These are phyloP conservation scores for Drosophila teissieri DNA, from an alignment of 1,140 invertebrate genomes.

Conservation along the genomic window DNA sequence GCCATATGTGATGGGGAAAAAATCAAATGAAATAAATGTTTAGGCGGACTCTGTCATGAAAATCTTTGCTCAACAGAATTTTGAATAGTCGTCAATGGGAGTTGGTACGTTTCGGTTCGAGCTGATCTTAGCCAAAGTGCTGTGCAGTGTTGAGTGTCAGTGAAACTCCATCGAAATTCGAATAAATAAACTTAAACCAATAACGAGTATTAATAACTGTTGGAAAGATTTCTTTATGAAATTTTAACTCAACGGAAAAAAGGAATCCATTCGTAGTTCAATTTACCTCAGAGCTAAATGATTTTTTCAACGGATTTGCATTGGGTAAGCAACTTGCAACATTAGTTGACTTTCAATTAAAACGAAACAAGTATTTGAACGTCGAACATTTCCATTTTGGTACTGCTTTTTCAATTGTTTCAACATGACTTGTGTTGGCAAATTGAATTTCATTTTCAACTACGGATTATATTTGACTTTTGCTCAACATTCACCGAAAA, in stretches of 20 bases:
- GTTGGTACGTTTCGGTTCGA: conserved; percentile 61
- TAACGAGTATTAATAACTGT: neutral
- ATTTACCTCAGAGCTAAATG: conserved; percentile 31
- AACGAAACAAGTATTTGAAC: conserved; percentile 58
- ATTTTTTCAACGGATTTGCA: conserved; percentile 67
- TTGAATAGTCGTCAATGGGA: conserved; percentile 75
- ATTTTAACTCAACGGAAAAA: conserved; percentile 4
- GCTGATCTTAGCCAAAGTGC: conserved; percentile 13
- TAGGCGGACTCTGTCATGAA: conserved; percentile 70
- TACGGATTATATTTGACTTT: conserved; percentile 71
- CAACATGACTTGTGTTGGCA: conserved; percentile 70
- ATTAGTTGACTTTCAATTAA: conserved; percentile 73
- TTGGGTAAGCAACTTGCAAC: conserved; percentile 57
- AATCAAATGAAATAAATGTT: conserved; percentile 62
- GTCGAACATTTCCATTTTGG: conserved; percentile 35
- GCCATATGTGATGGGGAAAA: conserved; percentile 66
- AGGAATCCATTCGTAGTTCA: conserved; percentile 1
- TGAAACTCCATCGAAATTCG: conserved; percentile 44
- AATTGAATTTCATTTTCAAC: conserved; percentile 64
- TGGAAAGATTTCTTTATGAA: conserved; percentile 25
- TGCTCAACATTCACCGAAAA: conserved; percentile 55
- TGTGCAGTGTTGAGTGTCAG: conserved; percentile 6
- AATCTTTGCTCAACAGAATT: conserved; percentile 68
- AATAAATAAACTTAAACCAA: conserved; percentile 15
- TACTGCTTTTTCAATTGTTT: conserved; percentile 56